phyloP scores from a whole-genome alignment of 2,888 invertebrate genomes.

The Spilosoma lubricipeda region DNA sequence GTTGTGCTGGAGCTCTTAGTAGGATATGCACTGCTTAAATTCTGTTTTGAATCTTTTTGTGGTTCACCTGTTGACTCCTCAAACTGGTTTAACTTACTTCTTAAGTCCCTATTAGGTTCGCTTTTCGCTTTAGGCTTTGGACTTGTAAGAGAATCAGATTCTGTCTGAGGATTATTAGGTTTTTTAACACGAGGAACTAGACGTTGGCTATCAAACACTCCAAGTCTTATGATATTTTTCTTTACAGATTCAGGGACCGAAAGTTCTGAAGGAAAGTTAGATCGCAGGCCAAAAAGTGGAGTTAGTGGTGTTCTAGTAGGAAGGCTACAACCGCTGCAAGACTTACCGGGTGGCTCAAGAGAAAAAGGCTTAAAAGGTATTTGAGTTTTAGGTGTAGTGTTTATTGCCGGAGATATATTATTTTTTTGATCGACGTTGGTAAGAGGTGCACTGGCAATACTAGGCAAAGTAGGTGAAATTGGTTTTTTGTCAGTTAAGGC shows the following conservation, averaged over 20 bases:
- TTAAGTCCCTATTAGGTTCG: neutral
- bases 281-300: constrained; percentile 52
- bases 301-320: constrained; percentile 81
- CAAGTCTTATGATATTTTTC: constrained; percentile 10
- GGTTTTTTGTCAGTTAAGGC: neutral
- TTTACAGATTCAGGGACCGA: constrained; percentile 7
- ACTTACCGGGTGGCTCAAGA: constrained; percentile 73
- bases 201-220: neutral
- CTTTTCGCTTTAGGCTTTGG: neutral
- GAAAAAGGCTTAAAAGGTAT: constrained; percentile 46
- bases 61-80: neutral
- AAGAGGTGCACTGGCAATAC: neutral
- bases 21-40: constrained; percentile 22
- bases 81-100: neutral
- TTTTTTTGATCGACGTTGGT: neutral
- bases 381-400: constrained; percentile 42
- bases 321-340: constrained; percentile 87
- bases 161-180: neutral
- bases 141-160: neutral
- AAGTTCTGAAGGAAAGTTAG: constrained; percentile 17
- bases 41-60: constrained; percentile 17
- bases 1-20: constrained; percentile 25
- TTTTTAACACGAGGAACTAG: neutral
- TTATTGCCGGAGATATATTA: neutral
- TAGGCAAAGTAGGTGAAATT: neutral